Evolutionary conservation across 2,888 invertebrate species (phyloP).

Genomic region (Scaptomyza flava): DNA sequence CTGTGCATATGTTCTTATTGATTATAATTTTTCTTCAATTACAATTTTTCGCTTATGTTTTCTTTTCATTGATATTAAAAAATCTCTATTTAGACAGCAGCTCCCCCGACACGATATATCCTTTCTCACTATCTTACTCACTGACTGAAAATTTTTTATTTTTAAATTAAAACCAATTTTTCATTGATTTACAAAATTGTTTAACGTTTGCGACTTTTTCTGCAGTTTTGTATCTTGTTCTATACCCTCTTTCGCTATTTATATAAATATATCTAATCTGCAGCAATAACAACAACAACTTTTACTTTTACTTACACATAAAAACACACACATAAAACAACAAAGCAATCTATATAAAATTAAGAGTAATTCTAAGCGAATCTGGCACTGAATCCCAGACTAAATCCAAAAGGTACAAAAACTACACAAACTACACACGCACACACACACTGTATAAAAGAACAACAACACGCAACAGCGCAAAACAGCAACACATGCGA

Average conservation of each 20-base stretch:
- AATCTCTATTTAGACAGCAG: conserved; percentile 28
- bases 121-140: conserved; percentile 22
- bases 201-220: conserved; percentile 35
- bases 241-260: conserved; percentile 9
- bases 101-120: conserved; percentile 11
- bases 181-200: conserved; percentile 28
- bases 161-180: conserved; percentile 8
- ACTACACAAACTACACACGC: conserved; percentile 13
- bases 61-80: conserved; percentile 7
- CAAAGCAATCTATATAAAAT: conserved; percentile 18
- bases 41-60: conserved; percentile 5
- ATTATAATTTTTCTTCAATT: conserved; percentile 50
- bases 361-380: conserved; percentile 45
- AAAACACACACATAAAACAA: conserved; percentile 31
- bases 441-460: conserved; percentile 36
- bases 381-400: conserved; percentile 44
- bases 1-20: conserved; percentile 48
- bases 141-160: conserved; percentile 18
- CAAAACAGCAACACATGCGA: conserved; percentile 15
- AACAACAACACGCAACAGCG: conserved; percentile 23
- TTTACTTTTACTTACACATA: conserved; percentile 17
- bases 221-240: conserved; percentile 37
- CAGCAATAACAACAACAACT: conserved; percentile 59
- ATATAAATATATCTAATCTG: conserved; percentile 45
- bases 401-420: conserved; percentile 30